Evolutionary conservation across 2,888 invertebrate species (phyloP).

Genomic region (Ochlodes sylvanus): DNA sequence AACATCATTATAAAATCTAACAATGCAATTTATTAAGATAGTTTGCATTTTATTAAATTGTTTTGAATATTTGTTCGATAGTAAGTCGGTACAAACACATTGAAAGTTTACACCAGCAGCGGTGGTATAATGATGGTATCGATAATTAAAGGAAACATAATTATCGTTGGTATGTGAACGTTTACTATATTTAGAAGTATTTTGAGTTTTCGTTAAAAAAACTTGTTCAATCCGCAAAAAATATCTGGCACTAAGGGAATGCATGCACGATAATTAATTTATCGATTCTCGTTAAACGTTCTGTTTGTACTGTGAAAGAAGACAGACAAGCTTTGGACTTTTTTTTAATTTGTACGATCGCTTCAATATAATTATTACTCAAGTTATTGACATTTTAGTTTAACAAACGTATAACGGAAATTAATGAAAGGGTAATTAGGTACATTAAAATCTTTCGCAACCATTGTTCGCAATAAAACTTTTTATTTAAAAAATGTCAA

Average conservation of each 20-base stretch:
- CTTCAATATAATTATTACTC: constrained; percentile 7
- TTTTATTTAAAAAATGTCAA: too few relatives aligned
- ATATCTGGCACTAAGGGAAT: constrained; percentile 53
- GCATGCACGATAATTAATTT: constrained; percentile 70
- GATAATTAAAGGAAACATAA: constrained; percentile 6
- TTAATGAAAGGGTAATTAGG: neutral
- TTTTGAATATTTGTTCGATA: too few relatives aligned
- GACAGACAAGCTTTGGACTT: constrained; percentile 8
- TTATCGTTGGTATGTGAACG: constrained; percentile 46
- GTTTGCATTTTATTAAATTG: too few relatives aligned
- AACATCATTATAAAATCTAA: too few relatives aligned
- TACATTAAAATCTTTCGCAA: too few relatives aligned
- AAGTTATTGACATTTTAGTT: constrained; percentile 9
- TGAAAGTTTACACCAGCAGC: too few relatives aligned
- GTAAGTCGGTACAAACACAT: too few relatives aligned
- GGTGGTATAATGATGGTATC: neutral
- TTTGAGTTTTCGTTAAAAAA: constrained; percentile 48
- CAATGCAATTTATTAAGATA: too few relatives aligned
- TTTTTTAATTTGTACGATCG: neutral
- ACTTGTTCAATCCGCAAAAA: constrained; percentile 54
- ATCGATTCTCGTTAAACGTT: constrained; percentile 63
- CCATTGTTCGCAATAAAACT: too few relatives aligned
- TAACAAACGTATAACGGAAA: neutral
- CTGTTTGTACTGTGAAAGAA: constrained; percentile 43
- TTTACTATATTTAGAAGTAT: constrained; percentile 50